Base-by-base conservation (phyloP, 2,113 vertebrate species). In the Cariama cristata region DNA sequence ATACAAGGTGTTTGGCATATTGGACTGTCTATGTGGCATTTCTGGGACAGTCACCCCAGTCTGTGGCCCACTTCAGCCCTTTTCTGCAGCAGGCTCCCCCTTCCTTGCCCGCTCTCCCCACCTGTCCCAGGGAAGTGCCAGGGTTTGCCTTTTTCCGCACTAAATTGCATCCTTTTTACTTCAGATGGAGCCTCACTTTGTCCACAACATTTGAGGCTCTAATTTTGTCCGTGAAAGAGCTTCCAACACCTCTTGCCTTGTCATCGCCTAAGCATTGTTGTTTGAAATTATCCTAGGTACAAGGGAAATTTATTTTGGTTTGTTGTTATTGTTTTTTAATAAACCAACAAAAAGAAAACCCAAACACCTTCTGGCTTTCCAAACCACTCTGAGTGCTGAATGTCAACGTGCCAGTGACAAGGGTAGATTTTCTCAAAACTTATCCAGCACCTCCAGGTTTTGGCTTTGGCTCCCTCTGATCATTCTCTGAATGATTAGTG, bases 391-490 rank as follows among this genome's bases (percentile, higher is more conserved):
- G 0, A 84, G 28, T 12, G n/a, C n/a, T 86, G n/a, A 33, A 12
- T 42, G 8, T 58, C 2, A 0, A 74, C 20, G 17, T 64, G 44
- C 18, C 38, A 40, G 27, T 27, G 60, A 79, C 64, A 84, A 38
- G 32, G 62, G 27, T 24, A 89, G 76, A 56, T 76, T 96, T 96
- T 79, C 71, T 85, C 62, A 68, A 69, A 63, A 86, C 4, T 69
- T 66, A 69, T 33, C 58, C 60, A 47, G 23, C 62, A 88, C 74
- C 62, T 91, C 50, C 91, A 73, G 74, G 45, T 49, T 95, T 93
- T 96, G 89, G 69, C 53, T 95, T 93, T 96, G 89, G 73, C 86
- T 94, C 60, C 17, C 38, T 89, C 73, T 58, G 62, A 66, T 82
- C 56, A 27, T 52, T 73, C 67, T 66, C 63, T 42, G 33, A 40